Base-by-base conservation (phyloP, 2,113 vertebrate genomes). In the Otolemur garnettii region DNA sequence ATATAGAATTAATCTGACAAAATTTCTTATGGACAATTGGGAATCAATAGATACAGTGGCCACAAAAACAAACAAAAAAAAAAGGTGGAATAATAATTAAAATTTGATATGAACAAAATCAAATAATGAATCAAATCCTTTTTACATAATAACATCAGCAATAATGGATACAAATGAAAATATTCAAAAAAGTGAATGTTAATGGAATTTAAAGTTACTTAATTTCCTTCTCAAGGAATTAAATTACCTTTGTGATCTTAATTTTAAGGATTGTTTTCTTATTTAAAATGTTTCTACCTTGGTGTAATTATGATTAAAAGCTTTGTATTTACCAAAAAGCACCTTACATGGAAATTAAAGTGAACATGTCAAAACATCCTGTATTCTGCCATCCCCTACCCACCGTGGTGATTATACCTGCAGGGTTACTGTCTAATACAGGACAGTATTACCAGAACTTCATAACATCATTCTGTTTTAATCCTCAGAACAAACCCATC, bases 401-500 rank as follows among this genome's bases (percentile, higher is more conserved):
- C 18, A 50, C 6, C 7, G 85, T 55, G 28, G 21, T 26, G 24
- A 59, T 83, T 94, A 42, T 14, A 10, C 0, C 59, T 88, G 22
- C 30, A 26, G 26, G 9, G 82, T 66, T 53, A 72, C 3, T 7
- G 79, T 90, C 42, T 72, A 81, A 19, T 33, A 71, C 68, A 94
- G 45, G 14, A 42, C 35, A 12, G 6, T 72, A 26, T 72, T 50
- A 50, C 35, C 81, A 90, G 82, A 26, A 30, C 18, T 64, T 82
- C 66, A 42, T 38, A 72, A 22, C 21, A 72, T 66, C 55, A 86
- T 81, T 15, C 30, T 7, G 5, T 77, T 92, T 64, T 81, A 62
- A 82, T 86, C n/a, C 35, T 71, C 60, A 78, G 42, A 90, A 69
- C 38, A 92, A 89, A 94, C 15, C 80, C n/a, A 75, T 92, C 59